Evolutionary conservation across 2,113 vertebrate genomes (phyloP).

Genomic region (Platycercus adscitus): DNA sequence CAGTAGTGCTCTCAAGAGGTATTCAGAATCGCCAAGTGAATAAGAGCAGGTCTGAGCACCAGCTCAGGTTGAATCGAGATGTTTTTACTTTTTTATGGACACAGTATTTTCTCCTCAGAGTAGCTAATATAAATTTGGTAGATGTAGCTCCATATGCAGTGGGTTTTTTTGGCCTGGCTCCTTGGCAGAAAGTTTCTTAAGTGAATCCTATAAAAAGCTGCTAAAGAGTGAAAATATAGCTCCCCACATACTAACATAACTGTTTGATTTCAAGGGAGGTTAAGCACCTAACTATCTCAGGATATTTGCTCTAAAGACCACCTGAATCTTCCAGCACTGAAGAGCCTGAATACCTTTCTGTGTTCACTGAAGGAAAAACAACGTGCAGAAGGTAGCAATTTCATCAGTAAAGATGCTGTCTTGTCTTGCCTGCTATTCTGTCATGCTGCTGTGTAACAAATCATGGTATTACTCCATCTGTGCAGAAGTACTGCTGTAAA

Average conservation of each 20-base stretch:
- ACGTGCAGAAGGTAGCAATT: not conserved
- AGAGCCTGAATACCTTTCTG: not conserved
- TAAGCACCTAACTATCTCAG: not conserved
- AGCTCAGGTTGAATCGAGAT: not conserved
- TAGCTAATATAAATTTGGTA: not conserved
- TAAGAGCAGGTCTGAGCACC: not conserved
- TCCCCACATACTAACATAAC: not conserved
- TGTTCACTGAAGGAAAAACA: not conserved
- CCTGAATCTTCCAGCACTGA: not conserved
- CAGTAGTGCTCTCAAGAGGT: conserved; percentile 47
- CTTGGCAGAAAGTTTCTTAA: not conserved
- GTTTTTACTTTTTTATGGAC: not conserved
- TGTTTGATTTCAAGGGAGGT: not conserved
- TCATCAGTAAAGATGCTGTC: not conserved
- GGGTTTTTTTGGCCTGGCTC: not conserved
- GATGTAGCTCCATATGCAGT: not conserved
- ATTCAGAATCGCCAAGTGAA: not conserved
- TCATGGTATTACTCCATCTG: not conserved
- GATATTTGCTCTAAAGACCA: not conserved
- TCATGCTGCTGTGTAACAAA: not conserved
- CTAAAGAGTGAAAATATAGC: not conserved
- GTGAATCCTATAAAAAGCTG: not conserved
- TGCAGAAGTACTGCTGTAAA: conserved; percentile 26
- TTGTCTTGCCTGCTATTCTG: not conserved
- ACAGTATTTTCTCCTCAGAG: conserved; percentile 1